Percentiles rank a stretch among this genome's conserved stretches.
Evolutionary conservation across 2,113 vertebrate genomes (phyloP).

Genomic region (Percopsis transmontana): DNA sequence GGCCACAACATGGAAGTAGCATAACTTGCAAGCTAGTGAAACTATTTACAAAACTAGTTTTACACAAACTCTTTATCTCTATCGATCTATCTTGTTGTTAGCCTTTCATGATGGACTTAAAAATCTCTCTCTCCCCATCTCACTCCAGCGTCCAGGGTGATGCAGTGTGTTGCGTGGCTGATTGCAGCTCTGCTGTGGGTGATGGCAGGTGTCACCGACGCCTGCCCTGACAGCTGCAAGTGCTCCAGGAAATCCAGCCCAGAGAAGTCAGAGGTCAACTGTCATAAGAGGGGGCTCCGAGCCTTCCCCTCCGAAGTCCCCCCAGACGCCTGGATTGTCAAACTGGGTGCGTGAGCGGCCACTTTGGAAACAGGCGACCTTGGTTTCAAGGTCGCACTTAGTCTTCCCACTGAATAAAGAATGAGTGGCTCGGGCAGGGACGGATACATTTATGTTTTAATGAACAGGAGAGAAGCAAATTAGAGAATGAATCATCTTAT

Average conservation of each 20-base stretch:
- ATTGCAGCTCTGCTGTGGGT: constrained; percentile 50
- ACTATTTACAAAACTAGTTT: not conserved
- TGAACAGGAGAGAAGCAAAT: too few relatives aligned
- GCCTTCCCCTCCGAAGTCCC: constrained; percentile 70
- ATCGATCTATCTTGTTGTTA: not conserved
- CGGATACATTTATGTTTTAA: too few relatives aligned
- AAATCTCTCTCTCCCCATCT: not conserved
- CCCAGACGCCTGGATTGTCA: constrained; percentile 73
- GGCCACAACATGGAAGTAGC: too few relatives aligned
- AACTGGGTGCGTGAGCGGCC: constrained; percentile 62
- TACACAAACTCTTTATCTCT: not conserved
- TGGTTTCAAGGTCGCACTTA: not conserved
- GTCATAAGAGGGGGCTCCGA: constrained; percentile 68
- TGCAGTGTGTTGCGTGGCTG: constrained; percentile 47
- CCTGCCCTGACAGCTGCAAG: constrained; percentile 68
- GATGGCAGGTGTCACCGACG: not conserved
- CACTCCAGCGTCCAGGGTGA: constrained; percentile 10
- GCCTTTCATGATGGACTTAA: not conserved
- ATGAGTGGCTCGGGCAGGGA: too few relatives aligned
- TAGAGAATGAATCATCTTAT: too few relatives aligned
- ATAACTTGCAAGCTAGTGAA: too few relatives aligned
- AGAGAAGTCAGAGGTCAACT: constrained; percentile 74
- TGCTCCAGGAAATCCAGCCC: constrained; percentile 59
- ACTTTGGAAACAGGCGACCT: not conserved
- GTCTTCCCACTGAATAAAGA: not conserved